phyloP scores from a whole-genome alignment of 2,888 invertebrate species.

The Limnephilus marmoratus region DNA sequence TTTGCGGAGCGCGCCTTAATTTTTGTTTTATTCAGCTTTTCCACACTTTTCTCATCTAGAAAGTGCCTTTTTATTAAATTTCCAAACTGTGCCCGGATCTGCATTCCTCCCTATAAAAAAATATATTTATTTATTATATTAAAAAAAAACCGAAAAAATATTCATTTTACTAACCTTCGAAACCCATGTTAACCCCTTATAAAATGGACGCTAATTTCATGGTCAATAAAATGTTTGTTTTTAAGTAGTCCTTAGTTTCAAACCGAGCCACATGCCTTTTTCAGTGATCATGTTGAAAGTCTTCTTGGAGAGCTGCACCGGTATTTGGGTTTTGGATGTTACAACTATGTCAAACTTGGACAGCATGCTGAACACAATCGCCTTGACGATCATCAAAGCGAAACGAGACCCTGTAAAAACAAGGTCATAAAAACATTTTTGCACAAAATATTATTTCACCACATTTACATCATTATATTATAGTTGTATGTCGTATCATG shows the following conservation, averaged over 20 bases:
- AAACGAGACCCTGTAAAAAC: conserved; percentile 58
- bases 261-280: conserved; percentile 60
- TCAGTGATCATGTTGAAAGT: conserved; percentile 54
- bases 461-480: background rate
- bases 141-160: too few species aligned
- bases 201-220: background rate
- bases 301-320: conserved; percentile 52
- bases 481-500: background rate
- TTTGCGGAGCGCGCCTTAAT: too few species aligned
- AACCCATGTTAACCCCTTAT: too few species aligned
- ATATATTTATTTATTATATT: too few species aligned
- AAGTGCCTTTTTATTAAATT: too few species aligned
- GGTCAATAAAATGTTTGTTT: background rate
- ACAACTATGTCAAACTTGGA: conserved; percentile 57
- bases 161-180: too few species aligned
- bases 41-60: too few species aligned
- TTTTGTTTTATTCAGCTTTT: too few species aligned
- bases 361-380: conserved; percentile 56
- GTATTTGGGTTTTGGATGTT: conserved; percentile 56
- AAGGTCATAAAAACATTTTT: background rate
- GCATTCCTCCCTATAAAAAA: too few species aligned
- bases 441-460: background rate
- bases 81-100: too few species aligned
- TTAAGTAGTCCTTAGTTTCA: conserved; percentile 46
- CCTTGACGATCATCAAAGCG: conserved; percentile 59